These are phyloP conservation scores for Harpalus rufipes DNA, from an alignment of 2,888 invertebrate species.

Conservation along the genomic window DNA sequence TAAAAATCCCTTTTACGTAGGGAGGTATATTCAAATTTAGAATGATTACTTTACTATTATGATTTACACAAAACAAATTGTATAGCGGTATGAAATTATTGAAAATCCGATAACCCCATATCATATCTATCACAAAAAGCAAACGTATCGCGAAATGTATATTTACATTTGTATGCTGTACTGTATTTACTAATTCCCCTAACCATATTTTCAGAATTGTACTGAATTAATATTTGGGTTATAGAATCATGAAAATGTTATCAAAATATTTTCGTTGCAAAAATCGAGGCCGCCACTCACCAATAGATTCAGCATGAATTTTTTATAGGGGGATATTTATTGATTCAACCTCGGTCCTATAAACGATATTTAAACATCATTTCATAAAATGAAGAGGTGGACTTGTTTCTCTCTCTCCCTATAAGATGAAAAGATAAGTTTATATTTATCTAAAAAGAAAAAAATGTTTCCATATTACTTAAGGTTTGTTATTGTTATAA, in stretches of 20 bases:
- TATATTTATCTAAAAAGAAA: no score
- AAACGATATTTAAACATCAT: constrained; percentile 39
- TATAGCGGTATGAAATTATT: not conserved
- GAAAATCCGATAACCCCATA: not conserved
- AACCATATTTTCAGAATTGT: not conserved
- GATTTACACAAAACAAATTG: not conserved
- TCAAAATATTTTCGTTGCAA: constrained; percentile 39
- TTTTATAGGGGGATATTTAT: constrained; percentile 38
- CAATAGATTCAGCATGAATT: constrained; percentile 33
- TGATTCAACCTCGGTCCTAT: constrained; percentile 4
- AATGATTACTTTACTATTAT: not conserved
- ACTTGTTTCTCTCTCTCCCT: not conserved
- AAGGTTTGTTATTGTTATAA: no score
- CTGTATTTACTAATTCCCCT: not conserved
- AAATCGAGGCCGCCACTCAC: constrained; percentile 8
- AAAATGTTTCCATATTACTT: no score
- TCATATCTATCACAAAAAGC: not conserved
- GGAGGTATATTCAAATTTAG: no score
- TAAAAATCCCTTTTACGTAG: no score
- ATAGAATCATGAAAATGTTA: constrained; percentile 11
- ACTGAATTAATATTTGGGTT: constrained; percentile 2
- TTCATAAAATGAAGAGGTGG: not conserved
- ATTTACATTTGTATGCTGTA: not conserved
- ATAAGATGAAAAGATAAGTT: not conserved
- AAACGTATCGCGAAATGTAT: not conserved